These are phyloP conservation scores for Metopia argyrocephala DNA, from an alignment of 2,888 invertebrate genomes.

Conservation along the genomic window DNA sequence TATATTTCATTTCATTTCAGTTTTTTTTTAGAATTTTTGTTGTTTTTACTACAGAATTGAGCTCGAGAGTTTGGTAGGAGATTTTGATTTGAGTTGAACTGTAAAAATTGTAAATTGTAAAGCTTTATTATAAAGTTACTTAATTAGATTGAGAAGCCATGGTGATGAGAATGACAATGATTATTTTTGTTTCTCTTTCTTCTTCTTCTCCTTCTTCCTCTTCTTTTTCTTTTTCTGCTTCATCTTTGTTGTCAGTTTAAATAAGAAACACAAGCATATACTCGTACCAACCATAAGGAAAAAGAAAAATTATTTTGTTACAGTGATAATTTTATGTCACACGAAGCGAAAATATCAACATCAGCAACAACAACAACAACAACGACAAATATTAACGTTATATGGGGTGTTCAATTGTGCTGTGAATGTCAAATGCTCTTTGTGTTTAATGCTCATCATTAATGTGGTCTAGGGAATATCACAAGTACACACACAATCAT, in stretches of 20 bases:
- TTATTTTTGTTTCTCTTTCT: neutral
- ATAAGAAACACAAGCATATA: conserved; percentile 13
- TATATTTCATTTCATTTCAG: neutral
- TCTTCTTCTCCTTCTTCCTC: neutral
- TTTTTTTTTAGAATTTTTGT: neutral
- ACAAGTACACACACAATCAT: neutral
- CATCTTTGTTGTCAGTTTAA: conserved; percentile 13
- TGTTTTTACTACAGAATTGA: no score
- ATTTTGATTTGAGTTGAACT: conserved; percentile 18
- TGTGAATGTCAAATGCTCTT: neutral
- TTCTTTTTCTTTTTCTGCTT: neutral
- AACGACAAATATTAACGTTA: neutral
- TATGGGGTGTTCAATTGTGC: neutral
- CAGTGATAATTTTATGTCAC: conserved; percentile 24
- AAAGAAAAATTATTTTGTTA: neutral
- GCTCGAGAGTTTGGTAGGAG: neutral
- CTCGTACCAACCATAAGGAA: no score
- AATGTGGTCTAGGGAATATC: neutral
- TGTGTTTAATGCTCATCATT: neutral
- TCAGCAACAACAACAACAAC: no score
- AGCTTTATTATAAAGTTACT: conserved; percentile 58
- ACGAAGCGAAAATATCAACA: neutral
- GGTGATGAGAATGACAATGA: conserved; percentile 43
- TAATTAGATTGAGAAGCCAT: conserved; percentile 66
- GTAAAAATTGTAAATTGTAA: conserved; percentile 27